Percentiles rank a stretch among this genome's conserved stretches.
Conservation (phyloP, 2,113 vertebrate genomes). For the Malurus melanocephalus region DNA sequence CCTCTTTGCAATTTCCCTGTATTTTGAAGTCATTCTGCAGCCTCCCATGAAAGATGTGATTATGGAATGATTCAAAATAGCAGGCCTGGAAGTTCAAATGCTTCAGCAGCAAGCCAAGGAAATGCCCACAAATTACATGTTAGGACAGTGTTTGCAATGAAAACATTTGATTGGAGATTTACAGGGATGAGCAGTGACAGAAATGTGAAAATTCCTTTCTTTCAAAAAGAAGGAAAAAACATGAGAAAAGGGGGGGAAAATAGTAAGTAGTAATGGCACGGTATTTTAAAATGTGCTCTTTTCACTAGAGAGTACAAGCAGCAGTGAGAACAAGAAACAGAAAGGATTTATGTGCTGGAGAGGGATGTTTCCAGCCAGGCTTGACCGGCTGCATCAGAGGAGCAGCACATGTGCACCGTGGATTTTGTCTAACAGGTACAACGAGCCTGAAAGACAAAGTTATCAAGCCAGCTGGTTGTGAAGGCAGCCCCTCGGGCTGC, state of each 20-base stretch:
- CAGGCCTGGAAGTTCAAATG: background rate
- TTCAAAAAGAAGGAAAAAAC: too few relatives aligned
- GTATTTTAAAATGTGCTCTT: background rate
- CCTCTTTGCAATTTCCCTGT: background rate
- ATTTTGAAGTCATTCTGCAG: background rate
- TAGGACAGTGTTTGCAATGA: background rate
- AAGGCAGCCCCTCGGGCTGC: background rate
- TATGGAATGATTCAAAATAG: background rate
- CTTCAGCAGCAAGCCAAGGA: background rate
- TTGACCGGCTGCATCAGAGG: accelerated
- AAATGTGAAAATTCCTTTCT: background rate
- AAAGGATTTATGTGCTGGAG: background rate
- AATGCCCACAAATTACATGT: background rate
- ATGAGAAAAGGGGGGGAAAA: accelerated
- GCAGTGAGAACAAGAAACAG: background rate
- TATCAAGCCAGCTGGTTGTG: background rate
- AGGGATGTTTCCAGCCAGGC: background rate
- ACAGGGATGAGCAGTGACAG: background rate
- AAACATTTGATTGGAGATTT: background rate
- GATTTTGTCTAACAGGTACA: background rate
- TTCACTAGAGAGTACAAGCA: background rate
- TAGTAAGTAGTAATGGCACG: background rate
- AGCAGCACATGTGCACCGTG: accelerated
- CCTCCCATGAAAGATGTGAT: background rate
- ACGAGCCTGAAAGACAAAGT: background rate